Evolutionary conservation across 2,113 vertebrate genomes (phyloP).

Genomic region (Callorhinus ursinus): DNA sequence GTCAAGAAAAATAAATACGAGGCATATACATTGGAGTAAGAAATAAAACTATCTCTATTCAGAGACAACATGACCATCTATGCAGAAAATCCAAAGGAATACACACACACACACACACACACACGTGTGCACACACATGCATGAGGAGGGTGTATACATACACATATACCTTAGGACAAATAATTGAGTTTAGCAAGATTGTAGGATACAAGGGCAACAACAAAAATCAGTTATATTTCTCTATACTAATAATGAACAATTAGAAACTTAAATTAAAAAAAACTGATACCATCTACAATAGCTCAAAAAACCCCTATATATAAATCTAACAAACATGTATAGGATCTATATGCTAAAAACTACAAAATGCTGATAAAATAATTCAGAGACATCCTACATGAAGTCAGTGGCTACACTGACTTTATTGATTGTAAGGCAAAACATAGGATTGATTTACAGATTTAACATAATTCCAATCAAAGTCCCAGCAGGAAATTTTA

Average conservation of each 20-base stretch:
- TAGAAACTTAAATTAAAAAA: not conserved
- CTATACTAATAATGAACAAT: not conserved
- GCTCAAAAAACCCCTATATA: not conserved
- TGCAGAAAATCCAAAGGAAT: not conserved
- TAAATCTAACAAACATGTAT: not conserved
- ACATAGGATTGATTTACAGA: not conserved
- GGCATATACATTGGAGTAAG: not conserved
- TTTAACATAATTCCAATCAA: not conserved
- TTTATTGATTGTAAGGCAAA: not conserved
- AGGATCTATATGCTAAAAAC: not conserved
- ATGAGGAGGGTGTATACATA: not conserved
- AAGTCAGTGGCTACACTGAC: not conserved
- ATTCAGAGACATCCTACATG: not conserved
- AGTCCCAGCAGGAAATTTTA: not conserved
- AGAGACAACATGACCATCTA: not conserved
- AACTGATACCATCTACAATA: not conserved
- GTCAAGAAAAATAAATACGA: constrained; percentile 5
- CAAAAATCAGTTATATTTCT: not conserved
- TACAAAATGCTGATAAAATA: not conserved
- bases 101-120: not conserved
- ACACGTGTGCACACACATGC: not conserved
- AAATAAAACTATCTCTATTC: not conserved
- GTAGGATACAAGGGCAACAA: not conserved
- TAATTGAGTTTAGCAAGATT: not conserved
- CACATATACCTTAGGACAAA: not conserved